Evolutionary conservation across 1,140 invertebrate genomes (phyloP).

Genomic region (Anastatus disparis): DNA sequence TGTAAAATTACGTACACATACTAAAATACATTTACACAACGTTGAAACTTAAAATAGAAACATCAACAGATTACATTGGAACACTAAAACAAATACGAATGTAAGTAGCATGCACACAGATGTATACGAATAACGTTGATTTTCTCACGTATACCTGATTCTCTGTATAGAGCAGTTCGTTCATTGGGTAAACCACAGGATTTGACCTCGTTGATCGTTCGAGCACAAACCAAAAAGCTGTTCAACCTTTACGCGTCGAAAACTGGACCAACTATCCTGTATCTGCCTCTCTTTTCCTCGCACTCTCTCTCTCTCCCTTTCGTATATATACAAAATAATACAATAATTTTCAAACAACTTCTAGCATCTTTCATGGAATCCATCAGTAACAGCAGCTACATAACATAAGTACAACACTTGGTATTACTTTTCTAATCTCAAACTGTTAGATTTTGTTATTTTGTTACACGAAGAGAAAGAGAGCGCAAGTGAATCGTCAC

Average conservation of each 20-base stretch:
- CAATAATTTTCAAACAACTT: slow-evolving; percentile 1
- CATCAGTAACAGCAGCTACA: background rate
- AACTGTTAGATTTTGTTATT: background rate
- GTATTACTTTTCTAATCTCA: slow-evolving; percentile 31
- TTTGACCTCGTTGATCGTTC: slow-evolving; percentile 23
- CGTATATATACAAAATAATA: too few species aligned
- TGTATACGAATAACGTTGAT: too few species aligned
- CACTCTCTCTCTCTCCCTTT: background rate
- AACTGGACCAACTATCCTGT: background rate
- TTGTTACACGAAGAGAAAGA: background rate
- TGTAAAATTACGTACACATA: too few species aligned
- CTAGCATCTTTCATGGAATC: too few species aligned
- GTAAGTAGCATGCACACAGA: too few species aligned
- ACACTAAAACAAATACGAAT: too few species aligned
- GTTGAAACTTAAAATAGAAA: too few species aligned
- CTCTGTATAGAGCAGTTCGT: background rate
- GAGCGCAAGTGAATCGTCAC: background rate
- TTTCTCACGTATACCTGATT: background rate
- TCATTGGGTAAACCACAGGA: slow-evolving; percentile 1
- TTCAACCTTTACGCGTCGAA: slow-evolving; percentile 29
- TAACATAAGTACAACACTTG: too few species aligned
- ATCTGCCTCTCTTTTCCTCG: background rate
- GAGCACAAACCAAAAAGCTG: slow-evolving; percentile 39
- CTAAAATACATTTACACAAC: too few species aligned
- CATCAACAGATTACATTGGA: too few species aligned